Conservation (phyloP, 2,113 vertebrate genomes). For the Pica pica region DNA sequence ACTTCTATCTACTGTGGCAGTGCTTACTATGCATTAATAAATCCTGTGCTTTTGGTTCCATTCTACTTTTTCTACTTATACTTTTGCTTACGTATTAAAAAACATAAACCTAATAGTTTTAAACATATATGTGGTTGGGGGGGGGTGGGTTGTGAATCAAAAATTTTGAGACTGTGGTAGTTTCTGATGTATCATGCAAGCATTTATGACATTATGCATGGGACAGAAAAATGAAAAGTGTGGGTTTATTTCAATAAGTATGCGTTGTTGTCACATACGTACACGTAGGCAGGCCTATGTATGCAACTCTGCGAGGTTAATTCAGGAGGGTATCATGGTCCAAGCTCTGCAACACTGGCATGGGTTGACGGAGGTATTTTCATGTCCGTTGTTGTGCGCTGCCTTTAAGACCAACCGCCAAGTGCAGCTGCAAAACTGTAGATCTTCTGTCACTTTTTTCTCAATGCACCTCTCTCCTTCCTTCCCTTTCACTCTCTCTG, state of each 20-base stretch:
- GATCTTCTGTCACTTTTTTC: not conserved
- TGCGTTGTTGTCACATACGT: not conserved
- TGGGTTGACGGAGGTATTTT: not conserved
- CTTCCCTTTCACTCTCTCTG: not conserved
- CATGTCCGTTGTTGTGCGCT: not conserved
- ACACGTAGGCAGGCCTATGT: not conserved
- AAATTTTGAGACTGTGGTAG: not conserved
- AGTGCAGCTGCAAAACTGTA: not conserved
- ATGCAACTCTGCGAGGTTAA: not conserved
- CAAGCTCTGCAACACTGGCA: rapidly evolving
- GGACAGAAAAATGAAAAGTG: not conserved
- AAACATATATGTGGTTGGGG: not conserved
- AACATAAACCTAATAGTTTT: not conserved
- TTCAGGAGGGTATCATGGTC: not conserved
- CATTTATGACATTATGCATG: not conserved
- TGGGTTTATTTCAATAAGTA: not conserved
- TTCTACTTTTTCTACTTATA: not conserved
- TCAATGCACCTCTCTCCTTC: not conserved
- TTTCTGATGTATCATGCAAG: not conserved
- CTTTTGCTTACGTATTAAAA: not conserved
- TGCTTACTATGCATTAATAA: not conserved
- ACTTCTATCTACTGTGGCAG: not conserved
- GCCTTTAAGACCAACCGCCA: not conserved
- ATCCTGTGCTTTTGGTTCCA: not conserved
- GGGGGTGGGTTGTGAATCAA: not conserved